Percentiles rank a stretch among this genome's conserved stretches.
phyloP scores from a whole-genome alignment of 2,888 invertebrate species.

The Melipona beecheii region DNA sequence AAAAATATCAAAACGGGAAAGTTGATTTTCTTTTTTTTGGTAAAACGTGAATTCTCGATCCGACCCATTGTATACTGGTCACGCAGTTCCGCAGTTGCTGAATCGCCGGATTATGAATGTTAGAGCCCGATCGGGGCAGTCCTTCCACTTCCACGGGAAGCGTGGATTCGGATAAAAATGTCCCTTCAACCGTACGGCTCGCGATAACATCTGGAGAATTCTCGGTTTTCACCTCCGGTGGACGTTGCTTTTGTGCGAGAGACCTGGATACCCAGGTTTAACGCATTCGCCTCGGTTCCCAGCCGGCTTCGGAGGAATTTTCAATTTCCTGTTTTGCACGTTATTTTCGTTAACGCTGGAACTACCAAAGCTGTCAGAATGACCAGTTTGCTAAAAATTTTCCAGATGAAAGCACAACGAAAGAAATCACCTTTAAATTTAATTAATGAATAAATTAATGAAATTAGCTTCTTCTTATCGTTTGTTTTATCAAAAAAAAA shows the following conservation, averaged over 20 bases:
- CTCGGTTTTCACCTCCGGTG: neutral
- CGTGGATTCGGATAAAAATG: neutral
- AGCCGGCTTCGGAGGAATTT: neutral
- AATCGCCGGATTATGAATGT: conserved; percentile 22
- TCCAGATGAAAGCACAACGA: too few species aligned
- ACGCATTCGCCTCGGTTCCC: neutral
- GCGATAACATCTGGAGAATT: neutral
- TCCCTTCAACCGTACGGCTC: neutral
- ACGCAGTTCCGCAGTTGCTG: conserved; percentile 5
- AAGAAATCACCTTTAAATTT: too few species aligned
- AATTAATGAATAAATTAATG: too few species aligned
- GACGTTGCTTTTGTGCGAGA: neutral
- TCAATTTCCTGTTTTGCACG: neutral
- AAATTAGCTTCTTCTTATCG: too few species aligned
- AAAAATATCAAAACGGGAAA: too few species aligned
- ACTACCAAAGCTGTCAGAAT: too few species aligned
- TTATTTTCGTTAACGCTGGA: neutral
- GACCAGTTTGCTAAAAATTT: too few species aligned
- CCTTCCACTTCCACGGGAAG: neutral
- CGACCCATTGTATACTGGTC: neutral
- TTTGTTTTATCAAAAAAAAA: too few species aligned
- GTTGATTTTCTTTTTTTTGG: too few species aligned
- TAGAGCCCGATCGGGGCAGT: conserved; percentile 13
- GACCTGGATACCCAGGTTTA: neutral
- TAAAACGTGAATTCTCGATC: neutral